Percentiles rank a stretch among this genome's conserved stretches.
Conservation (phyloP, 2,888 invertebrate species). For the Apamea sordens region DNA sequence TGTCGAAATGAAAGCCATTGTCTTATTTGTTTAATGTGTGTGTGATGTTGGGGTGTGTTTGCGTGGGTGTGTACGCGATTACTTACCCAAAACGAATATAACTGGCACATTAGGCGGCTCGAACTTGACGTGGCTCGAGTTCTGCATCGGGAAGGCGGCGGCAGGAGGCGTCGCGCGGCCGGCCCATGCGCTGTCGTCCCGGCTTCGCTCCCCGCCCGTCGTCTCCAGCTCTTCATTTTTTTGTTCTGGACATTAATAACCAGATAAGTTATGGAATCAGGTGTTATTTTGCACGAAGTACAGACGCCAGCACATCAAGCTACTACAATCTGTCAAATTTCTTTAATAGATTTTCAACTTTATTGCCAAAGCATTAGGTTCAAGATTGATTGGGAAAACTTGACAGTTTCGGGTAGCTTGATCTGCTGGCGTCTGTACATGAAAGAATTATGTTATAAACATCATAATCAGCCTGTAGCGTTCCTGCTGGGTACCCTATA, state of each 20-base stretch:
- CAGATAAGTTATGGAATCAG: not conserved
- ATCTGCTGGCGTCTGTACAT: no score
- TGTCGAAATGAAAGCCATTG: no score
- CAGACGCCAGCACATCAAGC: no score
- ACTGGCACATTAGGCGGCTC: slow-evolving; percentile 96
- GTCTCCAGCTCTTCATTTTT: slow-evolving; percentile 92
- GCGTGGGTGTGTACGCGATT: no score
- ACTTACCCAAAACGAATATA: slow-evolving; percentile 95
- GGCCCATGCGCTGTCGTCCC: slow-evolving; percentile 88
- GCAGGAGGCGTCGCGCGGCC: slow-evolving; percentile 92
- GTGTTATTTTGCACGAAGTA: not conserved
- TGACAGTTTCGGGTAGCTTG: no score
- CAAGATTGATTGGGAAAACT: no score
- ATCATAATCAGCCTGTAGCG: not conserved
- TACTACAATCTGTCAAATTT: no score
- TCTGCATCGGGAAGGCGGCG: slow-evolving; percentile 94
- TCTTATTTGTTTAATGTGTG: not conserved
- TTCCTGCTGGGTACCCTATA: no score
- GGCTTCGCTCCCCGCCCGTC: slow-evolving; percentile 81
- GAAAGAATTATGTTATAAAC: not conserved
- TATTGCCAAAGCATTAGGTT: no score
- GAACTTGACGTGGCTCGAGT: slow-evolving; percentile 95
- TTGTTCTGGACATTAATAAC: slow-evolving; percentile 90
- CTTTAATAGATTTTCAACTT: no score
- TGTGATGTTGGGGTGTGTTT: no score